Evolutionary conservation across 1,140 invertebrate species (phyloP), one percentile per base, ranked within the genome.

Genomic region (Cotesia typhae): DNA sequence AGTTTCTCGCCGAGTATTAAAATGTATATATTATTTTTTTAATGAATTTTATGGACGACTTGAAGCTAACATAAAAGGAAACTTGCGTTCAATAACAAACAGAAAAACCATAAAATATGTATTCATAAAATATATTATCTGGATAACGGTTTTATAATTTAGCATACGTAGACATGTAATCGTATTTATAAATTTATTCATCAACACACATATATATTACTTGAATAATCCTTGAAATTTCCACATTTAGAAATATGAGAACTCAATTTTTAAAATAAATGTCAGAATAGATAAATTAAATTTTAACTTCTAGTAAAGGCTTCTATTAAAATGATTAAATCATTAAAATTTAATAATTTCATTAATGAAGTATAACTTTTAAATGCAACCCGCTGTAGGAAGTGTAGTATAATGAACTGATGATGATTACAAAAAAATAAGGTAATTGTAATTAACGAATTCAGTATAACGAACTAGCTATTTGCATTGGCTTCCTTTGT

Each of bases 171-270:
- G 41, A 47, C 41, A 6, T 47, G 41, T 47, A 9, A 47, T 47
- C 41, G 12, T 55, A 14, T 14, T 55, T 55, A 5, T 55, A 60
- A 60, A 60, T 60, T 10, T 60, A 35, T 20, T 60, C 28, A 60
- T 60, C n/a, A 20, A 60, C 1, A 20, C 28, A 60, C 55, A 57
- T 57, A 6, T 60, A 64, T 64, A 28, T 64, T n/a, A 4, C 7
- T 41, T 6, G 61, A 64, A 38, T 12, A 64, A 55, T 55, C 61
- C 61, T 64, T 64, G 61, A 64, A 64, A 64, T n/a, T 10, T 37
- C 61, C 61, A 41, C 37, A 64, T 17, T 38, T 64, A 36, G 61
- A 37, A 3, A n/a, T 55, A 55, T n/a, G 53, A 14, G 37, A 47
- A 47, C 35, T 14, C 37, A 64, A 20, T 1, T 60, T 60, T 60